Conservation (phyloP, 2,888 invertebrate genomes). For the Marasmarcha lunaedactyla region DNA sequence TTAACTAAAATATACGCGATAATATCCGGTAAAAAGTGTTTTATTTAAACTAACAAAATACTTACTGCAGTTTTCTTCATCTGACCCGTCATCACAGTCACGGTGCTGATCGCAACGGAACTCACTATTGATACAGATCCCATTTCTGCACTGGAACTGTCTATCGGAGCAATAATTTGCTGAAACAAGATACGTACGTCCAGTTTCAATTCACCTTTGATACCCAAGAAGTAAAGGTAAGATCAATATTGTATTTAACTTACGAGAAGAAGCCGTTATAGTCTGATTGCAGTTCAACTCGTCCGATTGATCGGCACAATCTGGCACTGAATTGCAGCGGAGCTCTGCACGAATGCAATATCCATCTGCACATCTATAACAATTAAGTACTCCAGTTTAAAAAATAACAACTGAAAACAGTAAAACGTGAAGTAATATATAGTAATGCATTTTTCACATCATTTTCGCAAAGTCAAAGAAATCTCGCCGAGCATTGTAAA, state of each 20-base stretch:
- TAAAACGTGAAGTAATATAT: background rate
- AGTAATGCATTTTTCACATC: background rate
- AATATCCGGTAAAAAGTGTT: no score
- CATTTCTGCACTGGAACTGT: conserved; percentile 52
- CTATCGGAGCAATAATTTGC: conserved; percentile 28
- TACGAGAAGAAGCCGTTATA: conserved; percentile 26
- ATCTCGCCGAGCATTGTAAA: background rate
- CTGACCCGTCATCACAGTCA: conserved; percentile 74
- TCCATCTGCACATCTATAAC: background rate
- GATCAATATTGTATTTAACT: no score
- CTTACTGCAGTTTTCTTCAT: conserved; percentile 45
- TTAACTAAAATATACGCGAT: no score
- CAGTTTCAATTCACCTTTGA: background rate
- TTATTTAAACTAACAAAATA: no score
- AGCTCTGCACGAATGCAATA: background rate
- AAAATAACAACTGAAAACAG: background rate
- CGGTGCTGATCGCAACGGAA: conserved; percentile 72
- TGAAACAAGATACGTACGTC: conserved; percentile 6
- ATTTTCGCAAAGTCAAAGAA: background rate
- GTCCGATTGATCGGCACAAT: background rate
- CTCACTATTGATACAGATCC: conserved; percentile 69
- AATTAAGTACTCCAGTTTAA: background rate
- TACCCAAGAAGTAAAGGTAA: background rate
- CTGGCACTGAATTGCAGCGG: background rate
- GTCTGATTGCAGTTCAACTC: conserved; percentile 14